Conservation (phyloP, 2,888 invertebrate genomes). For the Mechanitis mazaeus region DNA sequence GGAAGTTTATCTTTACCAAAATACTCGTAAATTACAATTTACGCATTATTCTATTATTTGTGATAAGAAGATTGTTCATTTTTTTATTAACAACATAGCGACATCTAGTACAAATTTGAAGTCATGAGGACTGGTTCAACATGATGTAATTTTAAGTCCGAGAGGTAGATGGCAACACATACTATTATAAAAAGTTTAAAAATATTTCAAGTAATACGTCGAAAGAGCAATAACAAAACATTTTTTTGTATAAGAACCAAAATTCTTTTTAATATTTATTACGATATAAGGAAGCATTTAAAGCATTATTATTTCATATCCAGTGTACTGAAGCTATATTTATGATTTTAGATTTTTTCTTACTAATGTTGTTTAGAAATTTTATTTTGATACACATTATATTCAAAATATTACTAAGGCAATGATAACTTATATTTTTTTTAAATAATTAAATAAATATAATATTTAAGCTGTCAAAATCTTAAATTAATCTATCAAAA, state of each 20-base stretch:
- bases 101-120: not conserved
- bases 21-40: too few relatives aligned
- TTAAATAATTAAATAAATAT: too few relatives aligned
- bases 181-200: not conserved
- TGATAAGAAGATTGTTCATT: too few relatives aligned
- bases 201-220: not conserved
- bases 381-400: too few relatives aligned
- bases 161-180: not conserved
- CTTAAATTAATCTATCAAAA: not conserved
- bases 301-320: too few relatives aligned
- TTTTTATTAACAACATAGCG: not conserved
- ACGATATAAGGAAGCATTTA: too few relatives aligned
- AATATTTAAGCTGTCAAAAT: not conserved
- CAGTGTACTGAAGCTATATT: too few relatives aligned
- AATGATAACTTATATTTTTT: not conserved
- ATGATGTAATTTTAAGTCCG: not conserved
- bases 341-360: too few relatives aligned
- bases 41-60: too few relatives aligned
- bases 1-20: too few relatives aligned
- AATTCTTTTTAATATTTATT: too few relatives aligned
- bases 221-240: not conserved
- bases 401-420: not conserved
- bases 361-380: too few relatives aligned
- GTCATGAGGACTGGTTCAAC: not conserved
- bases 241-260: not conserved